A percentile compares a stretch with the other conserved stretches of the same genome.
Evolutionary conservation across 2,888 invertebrate species (phyloP).

Genomic region (Phengaris alcon): DNA sequence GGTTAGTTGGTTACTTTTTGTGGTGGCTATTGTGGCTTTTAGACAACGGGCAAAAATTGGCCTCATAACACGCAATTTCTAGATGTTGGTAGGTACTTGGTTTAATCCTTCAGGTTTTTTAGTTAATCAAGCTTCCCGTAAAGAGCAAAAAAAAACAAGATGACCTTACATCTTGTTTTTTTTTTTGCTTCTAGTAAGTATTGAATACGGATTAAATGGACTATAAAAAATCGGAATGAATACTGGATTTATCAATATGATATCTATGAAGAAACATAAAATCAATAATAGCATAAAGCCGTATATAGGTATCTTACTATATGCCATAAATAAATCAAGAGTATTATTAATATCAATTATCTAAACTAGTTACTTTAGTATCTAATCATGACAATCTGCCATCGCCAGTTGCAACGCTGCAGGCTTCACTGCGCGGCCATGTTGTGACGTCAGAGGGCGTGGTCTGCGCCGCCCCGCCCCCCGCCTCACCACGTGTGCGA

Average conservation of each 20-base stretch:
- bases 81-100: background rate
- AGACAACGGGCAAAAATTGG: background rate
- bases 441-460: conserved; percentile 70
- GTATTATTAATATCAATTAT: conserved; percentile 1
- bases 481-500: conserved; percentile 38
- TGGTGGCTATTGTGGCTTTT: background rate
- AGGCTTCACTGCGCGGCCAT: conserved; percentile 62
- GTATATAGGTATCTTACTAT: background rate
- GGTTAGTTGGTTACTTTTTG: conserved; percentile 8
- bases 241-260: no score
- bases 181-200: background rate
- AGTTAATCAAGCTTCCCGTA: background rate
- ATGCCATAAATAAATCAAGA: background rate
- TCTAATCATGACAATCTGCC: background rate
- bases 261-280: background rate
- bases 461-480: conserved; percentile 53
- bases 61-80: background rate
- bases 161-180: no score
- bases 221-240: background rate
- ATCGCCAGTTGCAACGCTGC: conserved; percentile 28
- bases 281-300: background rate
- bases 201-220: background rate
- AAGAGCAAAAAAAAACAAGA: no score
- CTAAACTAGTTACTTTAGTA: background rate
- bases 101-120: background rate